Conservation (phyloP, 2,113 vertebrate genomes). For the Glaucidium brasilianum region DNA sequence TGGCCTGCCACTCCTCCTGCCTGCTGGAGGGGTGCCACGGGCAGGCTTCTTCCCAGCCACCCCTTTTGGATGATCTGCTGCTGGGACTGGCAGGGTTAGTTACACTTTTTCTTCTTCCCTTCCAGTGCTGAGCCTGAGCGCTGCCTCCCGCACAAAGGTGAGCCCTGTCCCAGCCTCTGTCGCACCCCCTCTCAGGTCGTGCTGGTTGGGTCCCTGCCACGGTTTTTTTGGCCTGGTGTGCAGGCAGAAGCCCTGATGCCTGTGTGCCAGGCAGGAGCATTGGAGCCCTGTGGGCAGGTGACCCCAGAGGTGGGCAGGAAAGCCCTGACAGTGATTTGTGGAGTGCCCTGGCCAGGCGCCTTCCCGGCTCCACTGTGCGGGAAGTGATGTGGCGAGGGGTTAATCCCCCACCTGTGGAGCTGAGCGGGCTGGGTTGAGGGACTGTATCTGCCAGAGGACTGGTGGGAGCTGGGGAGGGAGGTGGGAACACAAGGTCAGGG, state of each 20-base stretch:
- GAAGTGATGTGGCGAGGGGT: conserved; percentile 13
- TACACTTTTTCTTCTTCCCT: neutral
- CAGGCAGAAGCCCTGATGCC: neutral
- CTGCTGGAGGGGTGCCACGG: neutral
- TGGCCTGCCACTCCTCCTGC: neutral
- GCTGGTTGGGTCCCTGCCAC: neutral
- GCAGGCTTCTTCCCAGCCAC: neutral
- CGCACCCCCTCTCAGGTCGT: neutral
- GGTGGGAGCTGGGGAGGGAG: neutral
- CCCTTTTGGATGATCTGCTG: neutral
- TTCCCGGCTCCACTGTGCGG: neutral
- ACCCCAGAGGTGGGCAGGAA: neutral
- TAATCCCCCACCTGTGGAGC: conserved; percentile 45
- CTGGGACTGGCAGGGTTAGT: neutral
- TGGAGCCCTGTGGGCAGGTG: neutral
- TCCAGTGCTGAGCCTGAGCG: conserved; percentile 54
- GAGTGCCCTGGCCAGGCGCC: neutral
- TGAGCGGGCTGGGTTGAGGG: neutral
- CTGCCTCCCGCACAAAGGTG: conserved; percentile 60
- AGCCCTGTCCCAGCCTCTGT: neutral
- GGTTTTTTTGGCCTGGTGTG: neutral
- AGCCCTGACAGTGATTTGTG: conserved; percentile 28
- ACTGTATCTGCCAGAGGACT: neutral
- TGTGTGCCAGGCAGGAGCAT: neutral
- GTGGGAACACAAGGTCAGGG: neutral